Evolutionary conservation across 2,888 invertebrate genomes (phyloP).

Genomic region (Alcis repandata): DNA sequence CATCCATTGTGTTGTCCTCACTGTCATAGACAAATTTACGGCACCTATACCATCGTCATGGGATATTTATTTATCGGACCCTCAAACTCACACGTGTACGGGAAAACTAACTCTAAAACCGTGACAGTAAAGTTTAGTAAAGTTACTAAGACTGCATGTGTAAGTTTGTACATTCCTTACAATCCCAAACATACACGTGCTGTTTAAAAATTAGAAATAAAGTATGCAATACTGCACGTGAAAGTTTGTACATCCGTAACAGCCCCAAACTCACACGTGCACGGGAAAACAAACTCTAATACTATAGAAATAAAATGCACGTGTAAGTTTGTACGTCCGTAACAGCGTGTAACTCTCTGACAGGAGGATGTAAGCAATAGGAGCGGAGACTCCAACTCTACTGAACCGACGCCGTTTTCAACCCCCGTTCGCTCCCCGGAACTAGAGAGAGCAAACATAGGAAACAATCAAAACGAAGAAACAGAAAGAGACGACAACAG

Average conservation of each 20-base stretch:
- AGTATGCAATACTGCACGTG: conserved; percentile 21
- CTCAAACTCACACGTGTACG: conserved; percentile 63
- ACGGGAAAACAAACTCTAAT: conserved; percentile 40
- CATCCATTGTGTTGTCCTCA: conserved; percentile 77
- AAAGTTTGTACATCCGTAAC: conserved; percentile 8
- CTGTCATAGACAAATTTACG: conserved; percentile 74
- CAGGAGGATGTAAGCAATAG: conserved; percentile 83
- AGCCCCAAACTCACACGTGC: conserved; percentile 63
- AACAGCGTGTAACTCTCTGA: conserved; percentile 70
- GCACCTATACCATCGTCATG: conserved; percentile 54
- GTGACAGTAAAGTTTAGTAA: conserved; percentile 23
- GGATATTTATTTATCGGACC: conserved; percentile 46
- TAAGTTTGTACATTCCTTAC: background rate
- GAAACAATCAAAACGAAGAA: conserved; percentile 21
- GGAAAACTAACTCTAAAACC: conserved; percentile 28
- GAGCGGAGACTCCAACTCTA: conserved; percentile 71
- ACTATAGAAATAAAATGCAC: conserved; percentile 49
- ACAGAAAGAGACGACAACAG: background rate
- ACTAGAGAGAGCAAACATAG: conserved; percentile 44
- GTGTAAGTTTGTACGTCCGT: conserved; percentile 66
- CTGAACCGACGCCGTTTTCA: conserved; percentile 75
- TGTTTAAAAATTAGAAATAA: conserved; percentile 31
- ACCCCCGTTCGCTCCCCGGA: conserved; percentile 75
- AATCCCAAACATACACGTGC: conserved; percentile 61
- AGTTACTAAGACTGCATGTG: conserved; percentile 12